phyloP scores from a whole-genome alignment of 2,113 vertebrate species.

The Aspiorhynchus laticeps region DNA sequence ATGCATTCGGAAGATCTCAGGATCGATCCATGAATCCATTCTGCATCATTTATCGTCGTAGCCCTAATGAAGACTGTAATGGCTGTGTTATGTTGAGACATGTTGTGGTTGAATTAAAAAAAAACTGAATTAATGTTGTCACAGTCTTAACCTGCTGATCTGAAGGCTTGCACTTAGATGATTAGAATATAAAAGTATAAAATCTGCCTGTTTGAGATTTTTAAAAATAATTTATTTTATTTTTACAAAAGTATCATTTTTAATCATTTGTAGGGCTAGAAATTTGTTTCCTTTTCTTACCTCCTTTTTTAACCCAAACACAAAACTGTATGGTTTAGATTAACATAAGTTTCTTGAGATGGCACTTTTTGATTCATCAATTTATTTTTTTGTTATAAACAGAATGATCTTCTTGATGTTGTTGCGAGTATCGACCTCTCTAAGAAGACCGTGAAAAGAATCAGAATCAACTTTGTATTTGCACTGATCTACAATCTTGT shows the following conservation, averaged over 20 bases:
- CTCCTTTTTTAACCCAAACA: neutral
- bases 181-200: neutral
- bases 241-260: too few species aligned
- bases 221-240: too few species aligned
- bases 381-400: constrained; percentile 31
- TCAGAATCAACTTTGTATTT: constrained; percentile 92
- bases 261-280: too few species aligned
- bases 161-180: too few species aligned
- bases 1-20: too few species aligned
- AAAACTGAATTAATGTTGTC: too few species aligned
- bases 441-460: constrained; percentile 89
- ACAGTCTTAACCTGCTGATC: too few species aligned
- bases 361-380: neutral
- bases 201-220: neutral
- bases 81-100: neutral
- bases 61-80: too few species aligned
- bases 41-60: too few species aligned
- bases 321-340: neutral
- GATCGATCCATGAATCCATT: too few species aligned
- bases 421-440: constrained; percentile 93
- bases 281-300: neutral
- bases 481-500: constrained; percentile 95
- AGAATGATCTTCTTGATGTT: constrained; percentile 94
- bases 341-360: neutral
- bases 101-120: too few species aligned